These are phyloP conservation scores for Lordiphosa clarofinis DNA, from an alignment of 1,140 invertebrate species.

Conservation along the genomic window DNA sequence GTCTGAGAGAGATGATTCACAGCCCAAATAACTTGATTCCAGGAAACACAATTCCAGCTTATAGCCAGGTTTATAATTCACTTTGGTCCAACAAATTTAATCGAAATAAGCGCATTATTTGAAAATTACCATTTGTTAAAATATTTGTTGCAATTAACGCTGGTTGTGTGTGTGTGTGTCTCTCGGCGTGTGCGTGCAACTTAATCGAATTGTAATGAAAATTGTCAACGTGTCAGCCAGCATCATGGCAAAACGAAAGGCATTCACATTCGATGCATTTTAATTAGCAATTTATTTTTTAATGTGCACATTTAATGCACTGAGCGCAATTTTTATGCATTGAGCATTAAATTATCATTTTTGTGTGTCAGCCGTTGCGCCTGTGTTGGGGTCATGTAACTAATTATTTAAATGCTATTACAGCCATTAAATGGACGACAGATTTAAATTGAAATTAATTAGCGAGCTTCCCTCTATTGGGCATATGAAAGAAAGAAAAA, in stretches of 20 bases:
- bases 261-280: slow-evolving; percentile 46
- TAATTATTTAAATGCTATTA: slow-evolving; percentile 72
- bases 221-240: slow-evolving; percentile 48
- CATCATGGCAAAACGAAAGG: slow-evolving; percentile 19
- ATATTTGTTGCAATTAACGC: slow-evolving; percentile 9
- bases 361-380: slow-evolving; percentile 6
- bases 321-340: slow-evolving; percentile 33
- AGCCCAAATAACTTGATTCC: too few relatives aligned
- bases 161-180: slow-evolving; percentile 16
- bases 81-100: slow-evolving; percentile 4
- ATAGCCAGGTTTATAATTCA: neutral
- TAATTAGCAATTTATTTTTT: slow-evolving; percentile 61
- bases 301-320: slow-evolving; percentile 56
- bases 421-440: slow-evolving; percentile 45
- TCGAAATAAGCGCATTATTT: neutral
- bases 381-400: slow-evolving; percentile 42
- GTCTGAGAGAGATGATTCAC: too few relatives aligned
- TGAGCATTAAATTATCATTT: slow-evolving; percentile 51
- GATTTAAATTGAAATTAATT: slow-evolving; percentile 71
- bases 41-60: too few relatives aligned
- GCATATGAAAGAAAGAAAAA: neutral
- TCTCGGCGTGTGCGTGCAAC: slow-evolving; percentile 27
- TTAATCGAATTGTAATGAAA: slow-evolving; percentile 71
- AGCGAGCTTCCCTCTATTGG: slow-evolving; percentile 34
- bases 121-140: too few relatives aligned